Evolutionary conservation across 2,113 vertebrate genomes (phyloP).

Genomic region (Aspiorhynchus laticeps): DNA sequence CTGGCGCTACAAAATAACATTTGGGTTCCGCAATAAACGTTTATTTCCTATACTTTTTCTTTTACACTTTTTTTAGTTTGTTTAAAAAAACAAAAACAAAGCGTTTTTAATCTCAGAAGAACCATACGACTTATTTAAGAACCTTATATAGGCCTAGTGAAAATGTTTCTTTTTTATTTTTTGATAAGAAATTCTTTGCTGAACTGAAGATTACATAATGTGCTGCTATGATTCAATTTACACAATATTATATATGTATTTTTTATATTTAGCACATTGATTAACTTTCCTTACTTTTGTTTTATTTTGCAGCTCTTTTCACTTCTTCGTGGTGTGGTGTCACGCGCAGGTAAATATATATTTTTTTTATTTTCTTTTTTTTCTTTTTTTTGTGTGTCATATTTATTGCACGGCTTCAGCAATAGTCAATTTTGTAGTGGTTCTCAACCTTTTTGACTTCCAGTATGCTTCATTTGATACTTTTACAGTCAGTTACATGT

Average conservation of each 20-base stretch:
- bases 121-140: not conserved
- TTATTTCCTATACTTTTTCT: no score
- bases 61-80: no score
- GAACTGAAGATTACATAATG: no score
- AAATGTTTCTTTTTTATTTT: not conserved
- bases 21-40: no score
- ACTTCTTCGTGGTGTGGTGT: constrained; percentile 87
- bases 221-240: no score
- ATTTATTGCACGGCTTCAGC: not conserved
- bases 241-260: no score
- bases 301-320: constrained; percentile 81
- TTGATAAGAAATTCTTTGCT: not conserved
- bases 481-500: not conserved
- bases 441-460: no score
- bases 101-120: no score
- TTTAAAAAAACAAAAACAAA: no score
- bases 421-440: not conserved
- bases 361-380: not conserved
- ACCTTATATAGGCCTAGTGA: not conserved
- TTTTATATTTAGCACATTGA: not conserved
- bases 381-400: no score
- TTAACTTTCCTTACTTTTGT: constrained; percentile 3
- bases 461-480: not conserved
- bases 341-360: constrained; percentile 82
- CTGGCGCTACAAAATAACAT: not conserved